Conservation (phyloP, 2,113 vertebrate species). For the Crotalus horridus region DNA sequence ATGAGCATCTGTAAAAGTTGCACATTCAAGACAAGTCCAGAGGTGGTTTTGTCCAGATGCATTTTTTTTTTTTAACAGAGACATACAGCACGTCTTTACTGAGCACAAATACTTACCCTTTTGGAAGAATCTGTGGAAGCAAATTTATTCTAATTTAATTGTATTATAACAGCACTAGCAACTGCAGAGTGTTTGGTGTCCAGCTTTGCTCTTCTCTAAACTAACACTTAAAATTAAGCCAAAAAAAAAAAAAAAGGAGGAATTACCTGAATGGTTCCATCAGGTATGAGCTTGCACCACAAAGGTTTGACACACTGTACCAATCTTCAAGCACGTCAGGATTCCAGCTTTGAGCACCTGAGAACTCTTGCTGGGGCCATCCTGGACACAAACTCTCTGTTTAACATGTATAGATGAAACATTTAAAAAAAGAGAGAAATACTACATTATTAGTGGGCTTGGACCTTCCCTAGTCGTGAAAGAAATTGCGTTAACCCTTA, state of each 20-base stretch:
- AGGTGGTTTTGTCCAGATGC: not conserved
- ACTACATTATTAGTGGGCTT: not conserved
- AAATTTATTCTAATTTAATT: not conserved
- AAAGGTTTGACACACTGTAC: slow-evolving; percentile 82
- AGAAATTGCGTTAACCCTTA: not conserved
- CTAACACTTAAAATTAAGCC: not conserved
- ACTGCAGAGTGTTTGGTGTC: not conserved
- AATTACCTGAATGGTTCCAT: slow-evolving; percentile 88
- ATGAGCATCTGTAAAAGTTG: not conserved
- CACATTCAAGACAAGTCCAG: not conserved
- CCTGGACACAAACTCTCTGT: slow-evolving; percentile 69
- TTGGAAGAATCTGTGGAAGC: not conserved
- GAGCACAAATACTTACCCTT: not conserved
- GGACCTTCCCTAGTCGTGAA: not conserved
- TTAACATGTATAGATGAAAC: slow-evolving; percentile 22
- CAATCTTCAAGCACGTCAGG: slow-evolving; percentile 75
- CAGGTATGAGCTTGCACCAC: slow-evolving; percentile 82
- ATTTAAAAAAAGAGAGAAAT: slow-evolving; percentile 2
- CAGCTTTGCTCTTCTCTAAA: not conserved
- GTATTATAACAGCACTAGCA: not conserved
- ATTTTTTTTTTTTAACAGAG: not conserved
- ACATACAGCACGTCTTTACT: not conserved
- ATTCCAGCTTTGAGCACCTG: slow-evolving; percentile 48
- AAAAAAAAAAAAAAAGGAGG: slow-evolving; percentile 9
- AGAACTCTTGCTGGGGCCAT: slow-evolving; percentile 85